Evolutionary conservation across 2,888 invertebrate genomes (phyloP), one percentile per base, ranked within the genome.

Genomic region (Agrypnus murinus): DNA sequence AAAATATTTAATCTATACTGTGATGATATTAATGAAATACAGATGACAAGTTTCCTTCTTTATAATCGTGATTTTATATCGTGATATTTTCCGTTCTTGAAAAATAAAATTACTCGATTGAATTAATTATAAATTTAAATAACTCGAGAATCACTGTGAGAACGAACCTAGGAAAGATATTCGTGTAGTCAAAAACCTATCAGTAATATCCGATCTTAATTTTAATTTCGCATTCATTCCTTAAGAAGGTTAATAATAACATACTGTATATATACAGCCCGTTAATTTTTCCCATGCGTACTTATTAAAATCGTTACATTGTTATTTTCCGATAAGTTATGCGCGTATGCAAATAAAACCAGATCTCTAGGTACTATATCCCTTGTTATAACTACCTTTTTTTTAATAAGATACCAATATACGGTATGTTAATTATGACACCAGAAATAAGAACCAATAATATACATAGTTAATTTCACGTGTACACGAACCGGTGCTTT

Each of bases 371-470:
- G 62, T 66, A 25, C 25, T 25, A 65, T 63, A 45, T 58, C 57
- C 66, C 48, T 46, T 9, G 60, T 55, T 67, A 32, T 48, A 57
- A 46, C 63, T 67, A 43, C 65, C 69, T 65, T 55, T 57, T 57
- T 71, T 57, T 57, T 71, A 72, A 72, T 69, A 70, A 65, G 72
- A 58, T 67, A 64, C 66, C 69, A 66, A 69, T 69, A 72, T 57
- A 63, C 62, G 48, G 69, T 72, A 72, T 72, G 72, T 72, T 72
- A 72, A 72, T 72, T 72, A 69, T 46, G 63, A 69, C 63, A 66
- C 67, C 48, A 66, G 63, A 72, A 72, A 72, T 72, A 72, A 72
- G 72, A 66, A 64, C 72, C 72, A 72, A 72, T 72, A 72, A 72
- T 72, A 69, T 69, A 69, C 69, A 72, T 66, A 69, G 72, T 72